Evolutionary conservation across 2,797 vertebrate species (phyloP), one percentile per base, ranked within the genome.

Genomic region (Intellagama lesueurii): DNA sequence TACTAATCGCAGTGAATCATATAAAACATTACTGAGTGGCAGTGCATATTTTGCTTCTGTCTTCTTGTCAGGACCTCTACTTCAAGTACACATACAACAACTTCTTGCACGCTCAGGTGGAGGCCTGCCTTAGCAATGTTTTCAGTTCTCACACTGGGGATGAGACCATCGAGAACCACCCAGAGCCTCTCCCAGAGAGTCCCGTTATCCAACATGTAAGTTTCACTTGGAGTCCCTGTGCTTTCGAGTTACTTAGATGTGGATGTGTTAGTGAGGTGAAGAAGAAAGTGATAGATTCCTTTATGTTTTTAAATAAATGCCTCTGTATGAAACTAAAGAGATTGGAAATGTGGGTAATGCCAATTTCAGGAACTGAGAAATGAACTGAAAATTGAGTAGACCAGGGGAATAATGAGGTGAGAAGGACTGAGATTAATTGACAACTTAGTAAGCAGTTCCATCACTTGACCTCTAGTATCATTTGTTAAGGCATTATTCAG

Each of bases 31-130:
- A 9, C 35, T 40, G 11, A 40, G 5, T 76, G 14, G 7, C 64
- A 26, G 1, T 52, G 7, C 35, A 77, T 85, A 28, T 7, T 79
- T 11, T 70, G 2, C 72, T 30, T 60, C 44, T 76, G 16, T 47
- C 77, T 81, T 81, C 0, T 81, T 86, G 19, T 8, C 44, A 97
- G 96, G 96, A 97, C 88, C 96, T 97, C 35, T 97, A 96, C 88
- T 97, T 97, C 92, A 94, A 95, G 83, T 97, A 96, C 0, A 93
- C 94, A 19, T 97, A 96, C 94, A 97, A 97, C 91, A 97, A 97
- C 73, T 97, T 97, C 78, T 85, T 97, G 86, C 96, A 97, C 0
- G 86, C 95, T 1, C 97, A 97, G 93, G 95, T 97, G 91, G 96
- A 97, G 89, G 91, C 91, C 28, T 97, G 96, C 17, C 90, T 97